Evolutionary conservation across 2,888 invertebrate species (phyloP).

Genomic region (Parnassius glacialis): DNA sequence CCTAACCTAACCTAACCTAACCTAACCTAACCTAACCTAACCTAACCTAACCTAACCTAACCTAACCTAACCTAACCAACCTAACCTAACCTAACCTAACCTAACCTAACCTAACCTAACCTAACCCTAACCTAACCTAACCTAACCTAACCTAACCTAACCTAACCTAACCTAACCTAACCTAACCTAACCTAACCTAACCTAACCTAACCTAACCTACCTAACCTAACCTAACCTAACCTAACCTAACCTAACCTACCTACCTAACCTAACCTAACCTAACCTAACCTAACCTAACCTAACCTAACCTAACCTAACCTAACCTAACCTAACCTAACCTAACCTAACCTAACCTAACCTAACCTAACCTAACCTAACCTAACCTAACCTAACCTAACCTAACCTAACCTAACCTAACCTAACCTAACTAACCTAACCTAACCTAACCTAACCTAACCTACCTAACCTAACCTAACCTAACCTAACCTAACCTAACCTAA

Average conservation of each 20-base stretch:
- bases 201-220: constrained; percentile 1
- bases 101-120: constrained; percentile 25
- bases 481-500: too few relatives aligned
- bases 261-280: constrained; percentile 16
- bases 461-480: too few relatives aligned
- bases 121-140: constrained; percentile 25
- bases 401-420: background rate
- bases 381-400: background rate
- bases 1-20: constrained; percentile 25
- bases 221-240: too few relatives aligned
- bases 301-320: constrained; percentile 25
- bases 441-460: too few relatives aligned
- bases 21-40: constrained; percentile 24
- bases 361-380: constrained; percentile 16
- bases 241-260: too few relatives aligned
- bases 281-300: constrained; percentile 25
- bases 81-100: constrained; percentile 22
- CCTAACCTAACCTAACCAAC: constrained; percentile 15
- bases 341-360: constrained; percentile 22
- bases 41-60: constrained; percentile 22
- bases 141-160: constrained; percentile 25
- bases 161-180: constrained; percentile 25
- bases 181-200: constrained; percentile 25
- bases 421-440: too few relatives aligned
- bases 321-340: constrained; percentile 26